Base-by-base conservation (phyloP, 2,113 vertebrate species). In the Myodes glareolus region DNA sequence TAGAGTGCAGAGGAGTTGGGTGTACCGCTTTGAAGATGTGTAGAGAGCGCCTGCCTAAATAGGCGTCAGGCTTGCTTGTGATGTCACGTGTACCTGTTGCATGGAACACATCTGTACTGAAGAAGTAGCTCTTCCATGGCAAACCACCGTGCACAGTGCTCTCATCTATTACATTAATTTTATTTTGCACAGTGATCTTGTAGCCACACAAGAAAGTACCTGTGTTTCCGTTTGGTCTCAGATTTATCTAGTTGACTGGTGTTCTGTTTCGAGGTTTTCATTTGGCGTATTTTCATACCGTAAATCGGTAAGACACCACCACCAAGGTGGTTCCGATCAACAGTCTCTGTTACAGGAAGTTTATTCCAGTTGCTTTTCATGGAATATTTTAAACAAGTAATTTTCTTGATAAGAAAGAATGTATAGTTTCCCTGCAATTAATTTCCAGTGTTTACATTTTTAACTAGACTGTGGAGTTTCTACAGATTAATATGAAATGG, bases 401-500 rank as follows among this genome's bases (percentile, higher is more conserved):
- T 97, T 98, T 85, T 98, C 98, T 98, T 98, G 99, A 99, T 99
- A 98, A 99, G 98, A 98, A 98, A 98, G 99, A 99, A 99, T 99
- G 99, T 99, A 99, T 98, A 98, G 96, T 97, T 84, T 98, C 98
- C 98, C 98, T 98, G 98, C 98, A 96, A 98, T 98, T 98, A 97
- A 98, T 98, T 98, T 98, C 98, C 98, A 97, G 97, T 99, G 99
- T 99, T 99, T 99, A 99, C 99, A 99, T 99, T 99, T 98, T 98
- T 97, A 98, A 98, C 98, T 98, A 98, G 98, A 98, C 99, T 98
- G 98, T 99, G 98, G 99, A 98, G 96, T 98, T 98, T 96, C 96
- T 98, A 96, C 98, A 78, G 96, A 97, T 98, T 98, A 97, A 97
- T 97, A 94, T 68, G 98, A 97, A 97, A 65, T 63, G 98, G 98